phyloP scores from a whole-genome alignment of 2,888 invertebrate species.

The Clusia tigrina region DNA sequence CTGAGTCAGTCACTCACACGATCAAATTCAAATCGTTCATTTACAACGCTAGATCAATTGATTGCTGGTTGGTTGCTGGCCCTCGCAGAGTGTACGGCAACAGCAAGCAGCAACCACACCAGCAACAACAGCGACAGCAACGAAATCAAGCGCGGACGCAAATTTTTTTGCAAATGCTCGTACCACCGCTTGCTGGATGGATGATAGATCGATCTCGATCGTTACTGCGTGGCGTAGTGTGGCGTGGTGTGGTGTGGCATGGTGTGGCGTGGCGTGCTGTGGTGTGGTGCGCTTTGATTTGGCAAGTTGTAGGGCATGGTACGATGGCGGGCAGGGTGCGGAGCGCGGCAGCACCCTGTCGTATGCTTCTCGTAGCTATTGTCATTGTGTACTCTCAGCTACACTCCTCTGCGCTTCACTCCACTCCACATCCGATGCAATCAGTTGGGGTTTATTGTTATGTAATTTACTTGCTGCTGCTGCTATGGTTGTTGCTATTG shows the following conservation, averaged over 20 bases:
- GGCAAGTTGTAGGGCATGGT: not conserved
- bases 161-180: conserved; percentile 1
- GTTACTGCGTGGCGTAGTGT: not conserved
- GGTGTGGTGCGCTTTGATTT: not conserved
- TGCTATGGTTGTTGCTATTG: no score
- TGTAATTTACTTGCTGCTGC: no score
- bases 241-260: conserved; percentile 1
- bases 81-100: not conserved
- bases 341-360: no score
- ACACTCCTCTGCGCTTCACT: not conserved
- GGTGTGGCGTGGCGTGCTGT: not conserved
- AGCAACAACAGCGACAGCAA: not conserved
- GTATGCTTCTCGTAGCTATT: no score
- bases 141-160: conserved; percentile 8
- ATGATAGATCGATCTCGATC: not conserved
- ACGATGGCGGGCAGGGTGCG: not conserved
- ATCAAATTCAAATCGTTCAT: conserved; percentile 8
- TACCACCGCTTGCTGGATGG: not conserved
- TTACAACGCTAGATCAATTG: not conserved
- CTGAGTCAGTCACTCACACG: conserved; percentile 8
- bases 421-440: not conserved
- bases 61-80: not conserved
- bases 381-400: not conserved
- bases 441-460: conserved; percentile 2
- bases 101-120: not conserved